phyloP scores from a whole-genome alignment of 2,113 vertebrate genomes.

The Sterrhoptilus dennistouni region DNA sequence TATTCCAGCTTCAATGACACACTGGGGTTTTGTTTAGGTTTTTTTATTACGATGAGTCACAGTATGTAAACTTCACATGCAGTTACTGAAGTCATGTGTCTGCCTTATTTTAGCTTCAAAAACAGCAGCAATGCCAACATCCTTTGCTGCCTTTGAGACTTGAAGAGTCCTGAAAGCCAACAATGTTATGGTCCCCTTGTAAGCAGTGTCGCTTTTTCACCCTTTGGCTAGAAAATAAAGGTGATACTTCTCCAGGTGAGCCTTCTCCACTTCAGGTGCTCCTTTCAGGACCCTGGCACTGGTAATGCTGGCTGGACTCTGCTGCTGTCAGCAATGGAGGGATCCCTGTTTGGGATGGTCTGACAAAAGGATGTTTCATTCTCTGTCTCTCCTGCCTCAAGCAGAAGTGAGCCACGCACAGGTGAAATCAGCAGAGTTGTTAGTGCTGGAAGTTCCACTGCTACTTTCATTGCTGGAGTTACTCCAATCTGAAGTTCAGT shows the following conservation, averaged over 20 bases:
- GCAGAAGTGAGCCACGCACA: background rate
- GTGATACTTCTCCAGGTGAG: background rate
- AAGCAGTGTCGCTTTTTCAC: background rate
- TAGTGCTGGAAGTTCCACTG: background rate
- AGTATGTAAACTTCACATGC: constrained; percentile 16
- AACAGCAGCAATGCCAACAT: constrained; percentile 12
- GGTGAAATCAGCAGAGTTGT: background rate
- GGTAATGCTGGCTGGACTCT: background rate
- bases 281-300: background rate
- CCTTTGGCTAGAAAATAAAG: background rate
- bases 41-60: background rate
- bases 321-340: background rate
- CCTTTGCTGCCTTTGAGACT: background rate
- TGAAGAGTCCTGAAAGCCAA: background rate
- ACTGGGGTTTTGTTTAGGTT: constrained; percentile 28
- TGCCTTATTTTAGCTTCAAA: constrained; percentile 31
- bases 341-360: background rate
- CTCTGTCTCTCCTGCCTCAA: background rate
- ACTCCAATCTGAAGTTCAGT: background rate
- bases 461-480: background rate
- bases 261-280: background rate
- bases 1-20: constrained; percentile 26
- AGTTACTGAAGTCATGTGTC: background rate
- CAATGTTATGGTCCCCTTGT: background rate
- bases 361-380: background rate